Conservation (phyloP, 2,113 vertebrate genomes). For the Benitochromis conjunctus region DNA sequence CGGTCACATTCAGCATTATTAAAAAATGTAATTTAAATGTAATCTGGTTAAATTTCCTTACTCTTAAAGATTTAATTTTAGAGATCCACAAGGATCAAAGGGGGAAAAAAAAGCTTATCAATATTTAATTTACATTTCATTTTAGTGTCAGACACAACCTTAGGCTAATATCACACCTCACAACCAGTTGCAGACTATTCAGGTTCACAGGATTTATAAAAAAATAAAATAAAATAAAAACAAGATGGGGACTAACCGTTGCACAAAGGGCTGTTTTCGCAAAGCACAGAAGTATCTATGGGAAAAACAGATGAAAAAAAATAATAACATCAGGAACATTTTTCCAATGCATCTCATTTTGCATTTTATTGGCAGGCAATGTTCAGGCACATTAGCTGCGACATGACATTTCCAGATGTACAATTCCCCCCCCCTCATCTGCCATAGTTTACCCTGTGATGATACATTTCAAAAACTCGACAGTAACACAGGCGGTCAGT, state of each 20-base stretch:
- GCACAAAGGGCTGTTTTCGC: accelerated
- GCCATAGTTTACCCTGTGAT: neutral
- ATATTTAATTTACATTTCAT: neutral
- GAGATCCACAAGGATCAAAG: neutral
- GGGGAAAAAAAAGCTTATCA: neutral
- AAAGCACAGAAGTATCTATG: neutral
- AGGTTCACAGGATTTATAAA: neutral
- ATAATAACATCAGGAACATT: neutral
- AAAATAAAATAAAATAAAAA: neutral
- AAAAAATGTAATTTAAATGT: neutral
- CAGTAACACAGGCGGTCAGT: neutral
- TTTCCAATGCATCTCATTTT: neutral
- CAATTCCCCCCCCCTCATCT: neutral
- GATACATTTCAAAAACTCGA: neutral
- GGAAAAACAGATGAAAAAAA: neutral
- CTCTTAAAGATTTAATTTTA: neutral
- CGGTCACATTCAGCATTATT: neutral
- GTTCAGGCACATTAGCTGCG: neutral
- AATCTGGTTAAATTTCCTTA: neutral
- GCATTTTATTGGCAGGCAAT: neutral
- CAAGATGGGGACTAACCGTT: neutral
- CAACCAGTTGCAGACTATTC: neutral
- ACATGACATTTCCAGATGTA: neutral
- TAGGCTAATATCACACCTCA: neutral
- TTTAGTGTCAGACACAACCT: neutral